Evolutionary conservation across 2,113 vertebrate species (phyloP).

Genomic region (Oceanites oceanicus): DNA sequence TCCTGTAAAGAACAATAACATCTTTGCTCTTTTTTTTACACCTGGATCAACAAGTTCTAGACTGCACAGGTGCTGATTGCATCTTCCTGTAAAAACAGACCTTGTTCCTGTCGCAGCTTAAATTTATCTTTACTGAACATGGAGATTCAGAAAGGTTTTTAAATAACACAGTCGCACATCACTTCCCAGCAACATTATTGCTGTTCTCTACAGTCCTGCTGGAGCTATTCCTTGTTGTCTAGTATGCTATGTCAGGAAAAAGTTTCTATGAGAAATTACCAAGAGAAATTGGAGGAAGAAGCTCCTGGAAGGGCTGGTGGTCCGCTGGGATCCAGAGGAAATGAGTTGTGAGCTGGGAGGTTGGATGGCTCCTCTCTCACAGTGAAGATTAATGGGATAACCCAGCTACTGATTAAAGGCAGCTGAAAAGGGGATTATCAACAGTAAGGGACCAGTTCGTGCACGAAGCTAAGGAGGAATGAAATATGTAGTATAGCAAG

Average conservation of each 20-base stretch:
- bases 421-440: neutral
- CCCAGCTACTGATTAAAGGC: neutral
- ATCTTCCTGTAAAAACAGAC: neutral
- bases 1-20: neutral
- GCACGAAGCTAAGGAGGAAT: neutral
- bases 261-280: neutral
- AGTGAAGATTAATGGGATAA: slow-evolving; percentile 22
- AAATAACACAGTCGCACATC: neutral
- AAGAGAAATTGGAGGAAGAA: slow-evolving; percentile 17
- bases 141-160: neutral
- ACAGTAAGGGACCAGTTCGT: neutral
- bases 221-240: neutral
- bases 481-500: neutral
- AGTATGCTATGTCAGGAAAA: neutral
- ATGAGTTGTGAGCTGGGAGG: neutral
- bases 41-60: neutral
- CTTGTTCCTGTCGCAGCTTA: neutral
- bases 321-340: neutral
- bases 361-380: neutral
- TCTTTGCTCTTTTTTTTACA: neutral
- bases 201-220: neutral
- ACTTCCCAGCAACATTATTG: neutral
- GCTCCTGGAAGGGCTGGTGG: neutral
- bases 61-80: neutral
- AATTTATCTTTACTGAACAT: neutral